A percentile compares a stretch with the other conserved stretches of the same genome.
Conservation (phyloP, 2,797 vertebrate genomes). For the Oreortyx pictus region DNA sequence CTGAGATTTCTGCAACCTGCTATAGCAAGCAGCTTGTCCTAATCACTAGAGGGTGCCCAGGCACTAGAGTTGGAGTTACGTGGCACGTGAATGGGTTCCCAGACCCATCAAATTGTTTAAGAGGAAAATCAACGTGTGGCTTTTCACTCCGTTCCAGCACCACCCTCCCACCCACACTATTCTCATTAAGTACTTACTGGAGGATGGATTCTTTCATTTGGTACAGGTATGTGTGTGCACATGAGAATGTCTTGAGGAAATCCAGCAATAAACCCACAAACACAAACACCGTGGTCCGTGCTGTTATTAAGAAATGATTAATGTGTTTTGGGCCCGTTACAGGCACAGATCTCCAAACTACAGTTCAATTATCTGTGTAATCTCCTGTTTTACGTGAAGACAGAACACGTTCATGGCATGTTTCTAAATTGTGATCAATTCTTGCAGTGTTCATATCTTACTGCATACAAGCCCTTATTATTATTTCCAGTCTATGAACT, state of each 20-base stretch:
- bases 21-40: background rate
- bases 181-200: background rate
- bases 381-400: background rate
- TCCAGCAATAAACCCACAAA: background rate
- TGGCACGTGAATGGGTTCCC: accelerated
- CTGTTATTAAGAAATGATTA: background rate
- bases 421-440: background rate
- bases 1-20: background rate
- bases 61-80: accelerated
- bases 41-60: background rate
- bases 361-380: background rate
- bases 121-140: background rate
- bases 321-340: background rate
- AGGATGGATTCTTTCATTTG: background rate
- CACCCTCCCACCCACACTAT: accelerated
- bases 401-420: background rate
- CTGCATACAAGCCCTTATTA: background rate
- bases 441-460: background rate
- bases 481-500: background rate
- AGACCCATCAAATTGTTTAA: background rate
- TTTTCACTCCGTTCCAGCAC: background rate
- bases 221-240: background rate
- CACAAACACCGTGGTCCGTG: background rate
- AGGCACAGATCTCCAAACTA: background rate
- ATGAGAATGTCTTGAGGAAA: background rate